Evolutionary conservation across 1,140 invertebrate genomes (phyloP).

Genomic region (Drosophila pseudoananassae): DNA sequence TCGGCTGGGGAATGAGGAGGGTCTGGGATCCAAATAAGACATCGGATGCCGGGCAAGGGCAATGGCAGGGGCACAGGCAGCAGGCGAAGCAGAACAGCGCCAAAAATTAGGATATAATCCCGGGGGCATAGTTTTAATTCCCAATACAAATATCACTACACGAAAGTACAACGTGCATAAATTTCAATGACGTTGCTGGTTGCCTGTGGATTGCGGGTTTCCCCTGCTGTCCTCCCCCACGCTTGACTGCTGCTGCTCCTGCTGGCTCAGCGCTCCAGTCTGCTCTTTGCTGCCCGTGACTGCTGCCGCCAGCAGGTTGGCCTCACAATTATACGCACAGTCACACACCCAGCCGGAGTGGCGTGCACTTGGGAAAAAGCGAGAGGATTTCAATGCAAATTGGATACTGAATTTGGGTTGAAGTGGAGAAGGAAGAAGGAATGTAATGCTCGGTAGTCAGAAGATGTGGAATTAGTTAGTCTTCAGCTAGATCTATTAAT

Average conservation of each 20-base stretch:
- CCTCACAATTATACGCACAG: conserved; percentile 78
- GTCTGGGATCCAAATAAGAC: conserved; percentile 3
- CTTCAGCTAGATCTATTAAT: too few relatives aligned
- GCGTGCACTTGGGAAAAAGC: conserved; percentile 13
- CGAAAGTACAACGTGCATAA: conserved; percentile 81
- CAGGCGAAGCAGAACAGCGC: conserved; percentile 40
- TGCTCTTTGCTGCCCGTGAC: conserved; percentile 29
- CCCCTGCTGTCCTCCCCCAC: conserved; percentile 2
- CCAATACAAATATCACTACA: conserved; percentile 83
- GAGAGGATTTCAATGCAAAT: not conserved
- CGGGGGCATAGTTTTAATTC: conserved; percentile 81
- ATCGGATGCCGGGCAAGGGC: conserved; percentile 17
- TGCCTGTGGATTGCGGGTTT: conserved; percentile 40
- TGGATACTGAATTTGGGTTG: not conserved
- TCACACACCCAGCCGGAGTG: conserved; percentile 55
- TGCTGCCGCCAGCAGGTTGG: conserved; percentile 47
- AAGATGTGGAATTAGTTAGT: not conserved
- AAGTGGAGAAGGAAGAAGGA: not conserved
- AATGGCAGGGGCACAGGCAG: not conserved
- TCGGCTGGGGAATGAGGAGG: conserved; percentile 8
- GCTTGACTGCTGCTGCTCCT: conserved; percentile 7
- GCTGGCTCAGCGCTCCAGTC: conserved; percentile 56
- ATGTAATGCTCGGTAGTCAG: not conserved
- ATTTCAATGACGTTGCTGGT: conserved; percentile 76
- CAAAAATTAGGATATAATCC: conserved; percentile 80